Conservation (phyloP, 1,140 invertebrate species). For the Heliconius himera region DNA sequence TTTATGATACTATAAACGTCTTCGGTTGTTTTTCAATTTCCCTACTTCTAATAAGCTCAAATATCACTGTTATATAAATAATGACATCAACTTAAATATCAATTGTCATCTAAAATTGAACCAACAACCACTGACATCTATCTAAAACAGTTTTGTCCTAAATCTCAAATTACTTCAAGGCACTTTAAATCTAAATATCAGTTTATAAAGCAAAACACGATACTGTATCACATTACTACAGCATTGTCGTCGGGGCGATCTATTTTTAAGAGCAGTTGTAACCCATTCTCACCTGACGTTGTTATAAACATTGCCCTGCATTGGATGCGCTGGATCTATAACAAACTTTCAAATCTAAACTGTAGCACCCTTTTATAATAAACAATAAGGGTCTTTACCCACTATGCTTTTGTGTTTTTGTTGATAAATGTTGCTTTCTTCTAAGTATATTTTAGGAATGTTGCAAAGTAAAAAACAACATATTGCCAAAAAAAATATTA, state of each 20-base stretch:
- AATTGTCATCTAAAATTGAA: too few species aligned
- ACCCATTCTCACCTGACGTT: conserved; percentile 12
- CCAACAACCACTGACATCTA: neutral
- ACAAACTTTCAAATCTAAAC: neutral
- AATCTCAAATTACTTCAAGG: neutral
- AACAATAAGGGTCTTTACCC: neutral
- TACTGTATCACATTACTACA: neutral
- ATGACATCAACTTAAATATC: neutral
- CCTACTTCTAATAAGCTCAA: too few species aligned
- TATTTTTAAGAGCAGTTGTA: conserved; percentile 10
- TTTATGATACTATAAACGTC: too few species aligned
- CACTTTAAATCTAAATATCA: conserved; percentile 11
- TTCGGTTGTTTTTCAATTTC: too few species aligned
- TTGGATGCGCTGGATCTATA: neutral
- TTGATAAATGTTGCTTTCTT: neutral
- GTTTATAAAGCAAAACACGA: neutral
- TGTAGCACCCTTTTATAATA: neutral
- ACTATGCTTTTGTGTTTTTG: neutral
- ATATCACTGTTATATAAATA: too few species aligned
- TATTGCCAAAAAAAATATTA: too few species aligned
- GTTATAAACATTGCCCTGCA: neutral
- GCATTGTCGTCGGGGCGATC: neutral
- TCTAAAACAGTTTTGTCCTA: neutral
- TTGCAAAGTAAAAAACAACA: too few species aligned
- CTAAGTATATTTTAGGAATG: neutral